Conservation (phyloP, 2,113 vertebrate genomes). For the Amphiprion percula region DNA sequence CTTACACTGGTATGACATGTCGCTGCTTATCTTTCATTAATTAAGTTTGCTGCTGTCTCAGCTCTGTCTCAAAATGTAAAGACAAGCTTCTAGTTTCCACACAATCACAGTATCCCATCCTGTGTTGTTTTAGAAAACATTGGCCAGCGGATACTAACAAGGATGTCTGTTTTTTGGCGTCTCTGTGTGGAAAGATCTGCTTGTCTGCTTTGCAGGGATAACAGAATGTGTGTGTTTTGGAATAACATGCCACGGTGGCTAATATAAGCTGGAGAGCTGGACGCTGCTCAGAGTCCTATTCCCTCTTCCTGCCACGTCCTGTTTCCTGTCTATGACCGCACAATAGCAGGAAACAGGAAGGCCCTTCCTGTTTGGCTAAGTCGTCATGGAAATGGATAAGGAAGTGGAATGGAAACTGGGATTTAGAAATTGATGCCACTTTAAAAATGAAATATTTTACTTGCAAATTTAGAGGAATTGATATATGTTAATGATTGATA, state of each 20-base stretch:
- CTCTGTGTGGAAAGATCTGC: constrained; percentile 67
- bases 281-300: constrained; percentile 69
- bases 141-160: constrained; percentile 31
- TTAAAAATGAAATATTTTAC: constrained; percentile 8
- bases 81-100: constrained; percentile 44
- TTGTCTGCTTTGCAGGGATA: constrained; percentile 59
- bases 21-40: constrained; percentile 11
- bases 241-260: constrained; percentile 65
- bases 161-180: constrained; percentile 63
- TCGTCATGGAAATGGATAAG: constrained; percentile 88
- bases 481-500: too few relatives aligned
- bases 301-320: constrained; percentile 86
- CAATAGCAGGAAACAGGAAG: constrained; percentile 95
- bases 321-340: constrained; percentile 85
- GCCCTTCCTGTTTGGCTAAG: constrained; percentile 88
- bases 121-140: constrained; percentile 77
- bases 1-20: constrained; percentile 90
- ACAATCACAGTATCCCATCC: constrained; percentile 37
- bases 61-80: constrained; percentile 31
- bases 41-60: constrained; percentile 20
- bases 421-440: constrained; percentile 41
- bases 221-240: constrained; percentile 61
- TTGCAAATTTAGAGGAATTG: background rate
- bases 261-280: constrained; percentile 75
- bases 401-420: constrained; percentile 85